Percentiles rank a stretch among this genome's conserved stretches.
Evolutionary conservation across 2,888 invertebrate species (phyloP).

Genomic region (Monopis laevigella): DNA sequence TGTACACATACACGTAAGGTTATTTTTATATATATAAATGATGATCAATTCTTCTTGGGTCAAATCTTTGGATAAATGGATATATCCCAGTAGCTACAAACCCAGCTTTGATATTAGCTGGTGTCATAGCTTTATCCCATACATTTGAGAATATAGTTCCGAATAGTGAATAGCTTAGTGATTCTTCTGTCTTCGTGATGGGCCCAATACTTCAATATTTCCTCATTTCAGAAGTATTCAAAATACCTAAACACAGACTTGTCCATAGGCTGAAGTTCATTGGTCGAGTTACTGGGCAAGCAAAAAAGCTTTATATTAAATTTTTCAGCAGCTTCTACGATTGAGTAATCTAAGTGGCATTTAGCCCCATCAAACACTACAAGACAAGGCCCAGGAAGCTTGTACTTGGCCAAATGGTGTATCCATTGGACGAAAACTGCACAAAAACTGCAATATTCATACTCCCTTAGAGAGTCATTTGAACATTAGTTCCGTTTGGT

Average conservation of each 20-base stretch:
- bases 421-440: neutral
- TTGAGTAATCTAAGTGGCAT: conserved; percentile 25
- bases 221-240: conserved; percentile 28
- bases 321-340: conserved; percentile 26
- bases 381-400: neutral
- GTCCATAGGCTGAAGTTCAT: neutral
- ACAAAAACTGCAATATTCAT: too few relatives aligned
- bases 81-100: conserved; percentile 26
- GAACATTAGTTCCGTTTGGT: neutral
- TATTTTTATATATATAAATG: too few relatives aligned
- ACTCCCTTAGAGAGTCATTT: neutral
- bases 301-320: conserved; percentile 27
- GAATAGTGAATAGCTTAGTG: conserved; percentile 27
- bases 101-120: conserved; percentile 23
- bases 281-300: conserved; percentile 26
- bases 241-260: too few relatives aligned
- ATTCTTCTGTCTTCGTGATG: conserved; percentile 22
- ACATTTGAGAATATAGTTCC: conserved; percentile 21
- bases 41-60: conserved; percentile 25
- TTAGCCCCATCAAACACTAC: conserved; percentile 10
- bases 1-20: too few relatives aligned
- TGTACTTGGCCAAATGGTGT: neutral
- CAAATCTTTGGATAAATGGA: conserved; percentile 23
- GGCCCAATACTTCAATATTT: conserved; percentile 26
- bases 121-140: conserved; percentile 24